Evolutionary conservation across 2,888 invertebrate genomes (phyloP), one percentile per base, ranked within the genome.

Genomic region (Xestia ashworthii): DNA sequence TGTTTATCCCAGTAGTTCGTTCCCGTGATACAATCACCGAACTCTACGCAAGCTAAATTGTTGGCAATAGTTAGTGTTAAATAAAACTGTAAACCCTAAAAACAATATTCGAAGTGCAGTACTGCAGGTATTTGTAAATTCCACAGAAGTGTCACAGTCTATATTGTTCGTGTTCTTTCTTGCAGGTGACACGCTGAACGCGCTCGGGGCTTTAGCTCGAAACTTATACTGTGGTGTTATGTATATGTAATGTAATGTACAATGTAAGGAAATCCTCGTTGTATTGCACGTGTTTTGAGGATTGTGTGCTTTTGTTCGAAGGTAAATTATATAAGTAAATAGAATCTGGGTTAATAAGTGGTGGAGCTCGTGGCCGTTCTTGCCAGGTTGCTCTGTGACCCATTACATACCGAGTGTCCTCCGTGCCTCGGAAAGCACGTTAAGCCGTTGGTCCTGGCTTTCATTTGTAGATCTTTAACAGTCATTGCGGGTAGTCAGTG

Each of bases 151-250:
- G 46, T 22, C 80, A 48, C 71, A 70, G 48, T 25, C 41, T 64
- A 11, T 38, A 41, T 44, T 41, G 77, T 65, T 71, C n/a, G 64
- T 38, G 46, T 64, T 48, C 41, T 74, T 48, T n/a, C 14, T 53
- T 32, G n/a, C 81, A 67, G 53, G 81, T 62, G 74, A 67, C 74
- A 46, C 46, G 38, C 9, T 38, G 62, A 55, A 65, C n/a, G 38
- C 64, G 5, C 48, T 70, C n/a, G 48, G 19, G 32, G 46, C 16
- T n/a, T 55, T 12, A 38, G 8, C 16, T 14, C 14, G 25, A 48
- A 67, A 48, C 22, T 70, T 55, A 65, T n/a, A 41, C 44, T n/a
- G 55, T 16, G 32, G 19, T 55, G 74, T 55, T 44, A 32, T 41
- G 53, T 76, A 41, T 76, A n/a, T 22, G 32, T 32, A 32, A 32